Percentiles rank a stretch among this genome's conserved stretches.
Conservation (phyloP, 2,797 vertebrate genomes). For the Trachurus trachurus region DNA sequence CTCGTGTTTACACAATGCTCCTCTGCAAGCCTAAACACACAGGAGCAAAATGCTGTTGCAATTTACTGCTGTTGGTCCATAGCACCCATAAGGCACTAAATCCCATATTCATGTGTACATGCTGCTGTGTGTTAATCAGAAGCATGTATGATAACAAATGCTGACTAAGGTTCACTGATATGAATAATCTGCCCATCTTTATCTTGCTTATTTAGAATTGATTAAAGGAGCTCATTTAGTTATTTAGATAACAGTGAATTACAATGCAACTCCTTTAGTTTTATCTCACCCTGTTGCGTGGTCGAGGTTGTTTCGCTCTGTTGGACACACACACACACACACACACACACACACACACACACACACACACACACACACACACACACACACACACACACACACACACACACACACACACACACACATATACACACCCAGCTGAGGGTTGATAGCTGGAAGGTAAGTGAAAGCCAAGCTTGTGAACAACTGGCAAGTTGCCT, state of each 20-base stretch:
- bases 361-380: conserved; percentile 1
- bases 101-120: conserved; percentile 3
- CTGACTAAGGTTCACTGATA: background rate
- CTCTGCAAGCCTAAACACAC: conserved; percentile 26
- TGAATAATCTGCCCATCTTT: background rate
- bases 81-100: background rate
- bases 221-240: background rate
- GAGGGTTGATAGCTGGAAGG: background rate
- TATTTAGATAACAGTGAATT: background rate
- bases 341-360: background rate
- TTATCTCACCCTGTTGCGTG: background rate
- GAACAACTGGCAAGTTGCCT: conserved; percentile 3
- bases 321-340: background rate
- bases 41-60: conserved; percentile 9
- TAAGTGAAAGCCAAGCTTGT: conserved; percentile 5
- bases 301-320: background rate
- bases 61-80: conserved; percentile 5
- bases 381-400: conserved; percentile 1
- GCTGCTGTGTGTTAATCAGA: background rate
- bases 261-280: conserved; percentile 2
- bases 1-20: conserved; percentile 38
- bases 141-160: background rate
- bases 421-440: conserved; percentile 1
- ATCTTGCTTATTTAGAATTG: background rate
- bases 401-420: background rate